Evolutionary conservation across 2,797 vertebrate genomes (phyloP).

Genomic region (Microctenopoma lineatum): DNA sequence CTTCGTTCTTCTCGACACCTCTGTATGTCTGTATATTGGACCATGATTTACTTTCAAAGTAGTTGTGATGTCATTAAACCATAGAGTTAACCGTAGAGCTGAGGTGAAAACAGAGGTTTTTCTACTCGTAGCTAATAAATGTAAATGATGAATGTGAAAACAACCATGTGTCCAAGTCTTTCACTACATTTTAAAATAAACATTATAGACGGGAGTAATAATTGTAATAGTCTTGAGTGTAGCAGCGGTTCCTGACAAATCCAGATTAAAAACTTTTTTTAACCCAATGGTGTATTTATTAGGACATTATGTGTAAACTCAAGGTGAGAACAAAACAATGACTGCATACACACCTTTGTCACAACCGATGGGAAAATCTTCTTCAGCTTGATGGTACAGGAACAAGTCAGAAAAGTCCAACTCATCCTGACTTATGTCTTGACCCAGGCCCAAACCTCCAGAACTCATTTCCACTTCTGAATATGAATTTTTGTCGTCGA

Average conservation of each 20-base stretch:
- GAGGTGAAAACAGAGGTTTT: background rate
- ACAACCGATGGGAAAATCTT: conserved; percentile 81
- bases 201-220: background rate
- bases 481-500: background rate
- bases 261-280: background rate
- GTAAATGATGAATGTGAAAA: too few relatives aligned
- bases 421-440: conserved; percentile 86
- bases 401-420: conserved; percentile 92
- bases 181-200: background rate
- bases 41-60: background rate
- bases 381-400: conserved; percentile 78
- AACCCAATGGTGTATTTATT: too few relatives aligned
- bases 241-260: conserved; percentile 25
- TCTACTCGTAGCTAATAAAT: too few relatives aligned
- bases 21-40: background rate
- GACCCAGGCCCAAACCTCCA: conserved; percentile 65
- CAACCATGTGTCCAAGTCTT: background rate
- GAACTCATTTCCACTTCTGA: conserved; percentile 65
- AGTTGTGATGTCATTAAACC: background rate
- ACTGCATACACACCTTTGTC: conserved; percentile 85
- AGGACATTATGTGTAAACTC: background rate
- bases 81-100: background rate
- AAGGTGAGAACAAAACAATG: background rate
- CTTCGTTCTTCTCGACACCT: too few relatives aligned
- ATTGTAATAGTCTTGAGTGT: too few relatives aligned